Conservation (phyloP, 2,888 invertebrate species). For the Nemurella pictetii region DNA sequence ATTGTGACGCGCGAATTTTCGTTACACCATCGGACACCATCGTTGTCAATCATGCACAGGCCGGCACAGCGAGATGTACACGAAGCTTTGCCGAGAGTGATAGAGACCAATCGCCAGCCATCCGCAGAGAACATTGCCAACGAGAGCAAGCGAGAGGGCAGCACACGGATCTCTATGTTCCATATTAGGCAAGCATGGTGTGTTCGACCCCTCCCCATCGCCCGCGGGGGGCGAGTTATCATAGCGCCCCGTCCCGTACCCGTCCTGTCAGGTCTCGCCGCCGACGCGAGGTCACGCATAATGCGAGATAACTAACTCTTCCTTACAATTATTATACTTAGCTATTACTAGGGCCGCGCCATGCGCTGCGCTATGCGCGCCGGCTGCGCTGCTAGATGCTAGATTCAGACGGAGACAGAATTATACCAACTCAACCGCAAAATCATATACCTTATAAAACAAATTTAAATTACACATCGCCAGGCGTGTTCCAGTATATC, state of each 20-base stretch:
- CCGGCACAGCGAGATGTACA: too few relatives aligned
- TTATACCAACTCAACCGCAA: constrained; percentile 25
- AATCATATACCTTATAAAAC: constrained; percentile 28
- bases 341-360: not conserved
- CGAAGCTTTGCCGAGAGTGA: too few relatives aligned
- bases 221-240: not conserved
- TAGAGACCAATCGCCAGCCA: not conserved
- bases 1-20: not conserved
- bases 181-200: constrained; percentile 20
- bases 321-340: constrained; percentile 18
- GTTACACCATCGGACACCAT: too few relatives aligned
- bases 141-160: not conserved
- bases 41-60: too few relatives aligned
- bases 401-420: not conserved
- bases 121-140: too few relatives aligned
- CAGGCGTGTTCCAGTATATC: constrained; percentile 24
- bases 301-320: constrained; percentile 12
- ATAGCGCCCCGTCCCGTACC: not conserved
- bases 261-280: not conserved
- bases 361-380: too few relatives aligned
- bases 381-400: too few relatives aligned
- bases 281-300: constrained; percentile 1
- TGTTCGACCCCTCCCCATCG: constrained; percentile 20
- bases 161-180: constrained; percentile 19
- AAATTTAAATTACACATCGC: constrained; percentile 28